These are phyloP conservation scores for human (Homo sapiens) DNA, from an alignment of 2,113 vertebrate genomes.

Conservation along the genomic window GRCh38 chr13:73161501-73162000, in stretches of 20 bases:
- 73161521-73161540: too few relatives aligned
- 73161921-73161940: neutral
- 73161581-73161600: too few relatives aligned
- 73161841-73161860: neutral
- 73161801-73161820: neutral
- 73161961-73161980: neutral
- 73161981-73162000: neutral
- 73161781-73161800: neutral
- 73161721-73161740: neutral
- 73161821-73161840: neutral
- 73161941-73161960: neutral
- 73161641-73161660: neutral
- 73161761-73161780: neutral
- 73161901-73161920: neutral
- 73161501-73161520: too few relatives aligned
- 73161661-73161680: neutral
- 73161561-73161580: too few relatives aligned
- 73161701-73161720: neutral
- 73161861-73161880: neutral
- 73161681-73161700: neutral
- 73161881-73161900: neutral
- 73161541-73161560: too few relatives aligned
- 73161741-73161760: neutral
- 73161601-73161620: too few relatives aligned
- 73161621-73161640: neutral